A percentile compares a stretch with the other conserved stretches of the same genome.
phyloP scores from a whole-genome alignment of 2,797 vertebrate species.

The Sebastes baramenuke region DNA sequence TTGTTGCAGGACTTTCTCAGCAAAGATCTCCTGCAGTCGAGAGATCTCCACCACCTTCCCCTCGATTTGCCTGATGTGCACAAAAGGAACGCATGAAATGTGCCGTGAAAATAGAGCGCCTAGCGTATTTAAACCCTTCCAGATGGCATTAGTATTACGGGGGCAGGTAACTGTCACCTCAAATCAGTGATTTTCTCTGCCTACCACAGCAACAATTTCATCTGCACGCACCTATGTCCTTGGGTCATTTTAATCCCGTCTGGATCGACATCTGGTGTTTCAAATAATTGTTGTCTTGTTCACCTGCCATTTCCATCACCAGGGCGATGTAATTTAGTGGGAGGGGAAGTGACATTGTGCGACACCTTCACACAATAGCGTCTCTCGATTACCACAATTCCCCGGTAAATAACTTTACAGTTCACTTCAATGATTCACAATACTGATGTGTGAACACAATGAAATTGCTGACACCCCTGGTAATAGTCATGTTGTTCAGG shows the following conservation, averaged over 20 bases:
- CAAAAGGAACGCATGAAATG: neutral
- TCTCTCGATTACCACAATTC: neutral
- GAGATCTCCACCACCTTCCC: constrained; percentile 99
- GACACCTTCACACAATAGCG: neutral
- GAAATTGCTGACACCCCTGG: neutral
- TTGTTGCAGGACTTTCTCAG: constrained; percentile 97
- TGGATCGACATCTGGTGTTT: constrained; percentile 16
- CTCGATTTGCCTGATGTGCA: constrained; percentile 91
- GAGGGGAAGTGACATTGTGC: neutral
- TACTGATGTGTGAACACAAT: neutral
- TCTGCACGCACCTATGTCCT: constrained; percentile 15
- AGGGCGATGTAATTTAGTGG: neutral
- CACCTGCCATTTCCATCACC: constrained; percentile 10
- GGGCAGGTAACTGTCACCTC: constrained; percentile 2
- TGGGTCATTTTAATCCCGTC: constrained; percentile 10
- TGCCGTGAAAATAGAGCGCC: neutral
- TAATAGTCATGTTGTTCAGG: neutral
- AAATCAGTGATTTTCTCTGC: constrained; percentile 14
- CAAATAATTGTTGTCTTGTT: neutral
- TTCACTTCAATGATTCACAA: neutral
- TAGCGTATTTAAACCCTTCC: neutral
- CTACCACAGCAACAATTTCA: constrained; percentile 3
- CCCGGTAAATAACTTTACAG: neutral
- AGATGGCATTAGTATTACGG: neutral
- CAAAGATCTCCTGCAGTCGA: constrained; percentile 96